Percentiles rank a stretch among this genome's conserved stretches.
Evolutionary conservation across 1,140 invertebrate genomes (phyloP).

Genomic region (Neodiprion pinetum): DNA sequence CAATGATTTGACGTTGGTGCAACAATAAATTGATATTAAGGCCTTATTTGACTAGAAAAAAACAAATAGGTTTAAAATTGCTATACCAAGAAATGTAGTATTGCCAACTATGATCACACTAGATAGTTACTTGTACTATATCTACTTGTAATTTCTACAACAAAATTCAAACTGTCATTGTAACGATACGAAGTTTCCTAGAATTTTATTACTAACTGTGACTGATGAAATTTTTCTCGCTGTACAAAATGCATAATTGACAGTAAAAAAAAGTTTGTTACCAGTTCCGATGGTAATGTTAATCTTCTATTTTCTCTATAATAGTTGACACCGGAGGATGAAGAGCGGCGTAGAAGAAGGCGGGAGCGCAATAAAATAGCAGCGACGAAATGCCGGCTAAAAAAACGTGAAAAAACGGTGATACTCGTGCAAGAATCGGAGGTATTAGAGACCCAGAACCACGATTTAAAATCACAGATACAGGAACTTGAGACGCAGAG

Average conservation of each 20-base stretch:
- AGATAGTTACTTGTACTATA: no score
- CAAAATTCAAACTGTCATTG: no score
- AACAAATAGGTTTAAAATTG: no score
- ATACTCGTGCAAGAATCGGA: conserved; percentile 88
- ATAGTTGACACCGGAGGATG: conserved; percentile 90
- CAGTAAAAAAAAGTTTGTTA: background rate
- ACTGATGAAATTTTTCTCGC: background rate
- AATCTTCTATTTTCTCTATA: conserved; percentile 37
- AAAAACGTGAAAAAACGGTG: conserved; percentile 89
- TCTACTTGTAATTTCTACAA: no score
- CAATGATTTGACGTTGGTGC: no score
- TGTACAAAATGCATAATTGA: background rate
- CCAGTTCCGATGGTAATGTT: background rate
- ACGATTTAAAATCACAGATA: conserved; percentile 82
- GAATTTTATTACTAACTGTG: no score
- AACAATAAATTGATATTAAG: no score
- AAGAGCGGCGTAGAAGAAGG: conserved; percentile 81
- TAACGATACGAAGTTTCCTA: no score
- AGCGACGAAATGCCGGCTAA: conserved; percentile 93
- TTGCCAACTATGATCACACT: no score
- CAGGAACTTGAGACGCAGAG: conserved; percentile 78
- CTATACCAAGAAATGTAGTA: no score
- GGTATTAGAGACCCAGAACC: conserved; percentile 84
- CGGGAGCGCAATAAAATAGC: conserved; percentile 94
- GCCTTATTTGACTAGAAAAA: no score